Percentiles rank a stretch among this genome's conserved stretches.
phyloP scores from a whole-genome alignment of 1,140 invertebrate species.

The Mizuhopecten yessoensis region DNA sequence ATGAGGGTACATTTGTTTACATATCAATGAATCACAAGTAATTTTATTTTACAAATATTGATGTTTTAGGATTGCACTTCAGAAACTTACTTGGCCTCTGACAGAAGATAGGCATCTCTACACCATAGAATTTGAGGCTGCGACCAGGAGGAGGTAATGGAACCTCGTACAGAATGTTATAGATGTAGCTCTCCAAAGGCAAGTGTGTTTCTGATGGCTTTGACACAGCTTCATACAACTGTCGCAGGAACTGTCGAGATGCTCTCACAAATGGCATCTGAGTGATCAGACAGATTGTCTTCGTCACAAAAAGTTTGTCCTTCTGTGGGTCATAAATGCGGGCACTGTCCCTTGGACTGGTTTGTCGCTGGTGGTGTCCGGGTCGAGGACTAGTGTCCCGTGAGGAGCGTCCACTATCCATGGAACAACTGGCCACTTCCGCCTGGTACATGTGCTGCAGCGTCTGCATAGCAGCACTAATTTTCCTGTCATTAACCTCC shows the following conservation, averaged over 20 bases:
- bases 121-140: conserved; percentile 90
- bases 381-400: conserved; percentile 72
- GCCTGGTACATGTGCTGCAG: conserved; percentile 96
- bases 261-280: conserved; percentile 93
- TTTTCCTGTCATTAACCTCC: conserved; percentile 94
- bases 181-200: conserved; percentile 94
- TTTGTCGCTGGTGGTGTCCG: conserved; percentile 61
- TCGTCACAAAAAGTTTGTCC: conserved; percentile 96
- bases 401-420: not conserved
- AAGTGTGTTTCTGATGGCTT: conserved; percentile 74
- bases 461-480: conserved; percentile 97
- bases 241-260: conserved; percentile 80
- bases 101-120: conserved; percentile 82
- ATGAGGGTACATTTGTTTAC: no score
- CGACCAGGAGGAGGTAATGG: conserved; percentile 94
- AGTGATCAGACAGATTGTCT: conserved; percentile 95
- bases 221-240: conserved; percentile 81
- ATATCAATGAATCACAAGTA: not conserved
- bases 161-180: conserved; percentile 97
- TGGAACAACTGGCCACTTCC: conserved; percentile 82
- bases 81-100: conserved; percentile 83
- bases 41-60: no score
- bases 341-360: conserved; percentile 58
- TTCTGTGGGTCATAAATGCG: conserved; percentile 95
- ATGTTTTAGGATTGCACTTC: no score